Conservation (phyloP, 2,797 vertebrate genomes). For the Paramormyrops hopkinsi region DNA sequence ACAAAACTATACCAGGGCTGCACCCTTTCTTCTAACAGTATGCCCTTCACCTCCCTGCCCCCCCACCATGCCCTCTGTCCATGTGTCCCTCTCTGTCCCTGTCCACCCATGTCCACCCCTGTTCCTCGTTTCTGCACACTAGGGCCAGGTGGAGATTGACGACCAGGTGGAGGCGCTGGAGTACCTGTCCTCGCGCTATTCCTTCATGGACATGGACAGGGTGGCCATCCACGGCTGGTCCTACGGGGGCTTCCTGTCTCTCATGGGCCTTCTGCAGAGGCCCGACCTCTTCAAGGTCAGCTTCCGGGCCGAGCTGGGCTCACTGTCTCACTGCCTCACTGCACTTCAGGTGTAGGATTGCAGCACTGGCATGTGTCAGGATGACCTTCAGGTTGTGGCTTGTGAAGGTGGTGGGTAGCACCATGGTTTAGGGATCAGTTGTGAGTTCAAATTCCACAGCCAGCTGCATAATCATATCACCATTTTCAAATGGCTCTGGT, state of each 20-base stretch:
- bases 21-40: neutral
- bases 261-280: constrained; percentile 17
- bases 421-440: neutral
- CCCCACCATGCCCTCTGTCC: neutral
- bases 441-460: neutral
- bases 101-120: neutral
- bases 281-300: constrained; percentile 19
- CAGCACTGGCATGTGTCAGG: neutral
- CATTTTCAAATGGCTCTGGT: neutral
- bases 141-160: constrained; percentile 22
- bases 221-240: constrained; percentile 23
- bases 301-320: neutral
- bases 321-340: neutral
- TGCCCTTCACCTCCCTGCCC: neutral
- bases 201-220: constrained; percentile 17
- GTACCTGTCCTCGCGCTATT: constrained; percentile 15
- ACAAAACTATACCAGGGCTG: neutral
- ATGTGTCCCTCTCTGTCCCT: neutral
- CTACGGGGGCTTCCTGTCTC: constrained; percentile 21
- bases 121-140: neutral
- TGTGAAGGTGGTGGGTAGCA: neutral
- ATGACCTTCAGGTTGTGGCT: neutral
- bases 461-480: neutral
- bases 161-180: constrained; percentile 20
- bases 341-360: neutral